phyloP scores from a whole-genome alignment of 1,140 invertebrate genomes.

The Drosophila erecta region DNA sequence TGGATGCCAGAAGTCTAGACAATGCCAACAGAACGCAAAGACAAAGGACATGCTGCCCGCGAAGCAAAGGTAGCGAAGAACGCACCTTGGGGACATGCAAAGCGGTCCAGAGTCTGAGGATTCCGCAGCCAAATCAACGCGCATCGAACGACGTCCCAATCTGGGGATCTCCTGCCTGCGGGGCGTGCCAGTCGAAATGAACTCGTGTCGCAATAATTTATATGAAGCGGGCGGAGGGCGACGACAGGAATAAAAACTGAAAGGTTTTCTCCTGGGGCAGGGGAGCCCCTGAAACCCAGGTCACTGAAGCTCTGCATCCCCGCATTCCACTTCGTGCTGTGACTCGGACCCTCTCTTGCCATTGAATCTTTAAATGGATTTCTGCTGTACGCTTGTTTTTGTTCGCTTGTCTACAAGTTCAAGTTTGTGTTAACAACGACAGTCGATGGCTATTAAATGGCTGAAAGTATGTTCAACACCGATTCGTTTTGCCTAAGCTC shows the following conservation, averaged over 20 bases:
- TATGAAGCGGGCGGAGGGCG: slow-evolving; percentile 44
- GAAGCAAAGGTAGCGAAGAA: slow-evolving; percentile 14
- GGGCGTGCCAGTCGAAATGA: slow-evolving; percentile 54
- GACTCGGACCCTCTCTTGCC: neutral
- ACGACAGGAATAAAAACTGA: slow-evolving; percentile 66
- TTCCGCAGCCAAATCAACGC: slow-evolving; percentile 61
- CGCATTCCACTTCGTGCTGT: neutral
- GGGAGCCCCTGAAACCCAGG: neutral
- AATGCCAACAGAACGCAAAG: slow-evolving; percentile 48
- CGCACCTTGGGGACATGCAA: slow-evolving; percentile 63
- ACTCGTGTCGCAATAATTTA: slow-evolving; percentile 79
- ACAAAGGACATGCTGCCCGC: slow-evolving; percentile 3
- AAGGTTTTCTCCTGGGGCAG: slow-evolving; percentile 15
- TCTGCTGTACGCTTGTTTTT: slow-evolving; percentile 67
- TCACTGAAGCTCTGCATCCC: neutral
- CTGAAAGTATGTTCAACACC: slow-evolving; percentile 62
- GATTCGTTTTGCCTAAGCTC: neutral
- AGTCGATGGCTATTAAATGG: slow-evolving; percentile 77
- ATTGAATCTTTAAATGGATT: slow-evolving; percentile 67
- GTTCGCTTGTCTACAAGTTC: slow-evolving; percentile 71
- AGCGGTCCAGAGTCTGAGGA: slow-evolving; percentile 30
- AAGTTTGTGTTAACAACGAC: slow-evolving; percentile 75
- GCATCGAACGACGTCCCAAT: slow-evolving; percentile 49
- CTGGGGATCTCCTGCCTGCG: slow-evolving; percentile 47
- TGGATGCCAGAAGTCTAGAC: slow-evolving; percentile 77